Evolutionary conservation across 2,797 vertebrate genomes (phyloP), one percentile per base, ranked within the genome.

Genomic region (Lates japonicus): DNA sequence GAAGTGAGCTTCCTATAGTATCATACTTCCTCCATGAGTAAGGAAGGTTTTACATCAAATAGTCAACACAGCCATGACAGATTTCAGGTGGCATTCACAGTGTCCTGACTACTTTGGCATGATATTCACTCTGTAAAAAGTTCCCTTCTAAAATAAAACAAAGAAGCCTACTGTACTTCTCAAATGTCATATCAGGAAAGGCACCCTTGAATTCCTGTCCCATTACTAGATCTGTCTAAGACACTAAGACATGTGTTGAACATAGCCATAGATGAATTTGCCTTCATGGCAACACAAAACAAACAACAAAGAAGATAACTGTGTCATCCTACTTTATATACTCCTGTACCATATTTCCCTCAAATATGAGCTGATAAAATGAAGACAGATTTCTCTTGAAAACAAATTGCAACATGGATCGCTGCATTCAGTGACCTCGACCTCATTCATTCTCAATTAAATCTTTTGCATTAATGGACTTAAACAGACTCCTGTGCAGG

Each of bases 11-110:
- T 80, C 80, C 67, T n/a, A n/a, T n/a, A 4, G 22, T 37, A 44
- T 61, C 74, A 66, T 63, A 81, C 87, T 63, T 73, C 46, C 49
- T 74, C 59, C 44, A 22, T 44, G 61, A 49, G 81, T 71, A 57
- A 68, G 86, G 82, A 69, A 77, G 77, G 72, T 80, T 82, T 81
- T 86, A 94, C 88, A 92, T 92, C 89, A 93, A 87, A 66, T 78
- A 71, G 87, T 93, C 81, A 84, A 74, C 85, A 73, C 76, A 85
- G 69, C 77, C 73, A 59, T 68, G 62, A 80, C 81, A 86, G 71
- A 83, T 67, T 76, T 67, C 75, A 67, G 55, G 83, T 86, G 87
- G 81, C 91, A 87, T 90, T 88, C 87, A 80, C 61, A 84, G 78
- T 63, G 70, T 94, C 75, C 81, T 87, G 83, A 82, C 82, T 63